phyloP scores from a whole-genome alignment of 2,888 invertebrate species.

The Brachypalpus laphriformis region DNA sequence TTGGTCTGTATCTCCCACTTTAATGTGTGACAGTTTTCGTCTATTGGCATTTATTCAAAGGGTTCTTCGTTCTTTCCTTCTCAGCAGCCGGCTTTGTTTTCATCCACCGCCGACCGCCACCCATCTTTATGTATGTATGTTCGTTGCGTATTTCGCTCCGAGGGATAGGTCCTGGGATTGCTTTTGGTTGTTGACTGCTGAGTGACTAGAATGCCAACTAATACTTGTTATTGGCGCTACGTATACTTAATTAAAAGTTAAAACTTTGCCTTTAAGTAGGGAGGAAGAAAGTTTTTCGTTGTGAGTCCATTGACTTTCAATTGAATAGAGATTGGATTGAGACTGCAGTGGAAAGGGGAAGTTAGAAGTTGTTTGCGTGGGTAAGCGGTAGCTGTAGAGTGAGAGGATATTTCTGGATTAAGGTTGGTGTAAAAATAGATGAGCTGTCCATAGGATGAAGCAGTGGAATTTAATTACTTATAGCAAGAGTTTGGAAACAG shows the following conservation, averaged over 20 bases:
- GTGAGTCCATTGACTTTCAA: slow-evolving; percentile 59
- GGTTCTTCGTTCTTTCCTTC: slow-evolving; percentile 11
- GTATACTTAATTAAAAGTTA: slow-evolving; percentile 74
- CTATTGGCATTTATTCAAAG: slow-evolving; percentile 68
- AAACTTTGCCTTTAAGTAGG: slow-evolving; percentile 70
- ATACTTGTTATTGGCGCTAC: slow-evolving; percentile 73
- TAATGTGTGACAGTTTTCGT: slow-evolving; percentile 53
- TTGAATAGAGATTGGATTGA: slow-evolving; percentile 17
- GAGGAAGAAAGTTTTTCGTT: slow-evolving; percentile 47
- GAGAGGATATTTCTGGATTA: slow-evolving; percentile 29
- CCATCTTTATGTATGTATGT: background rate
- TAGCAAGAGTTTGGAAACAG: background rate
- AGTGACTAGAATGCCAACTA: slow-evolving; percentile 74
- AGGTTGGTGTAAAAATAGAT: background rate
- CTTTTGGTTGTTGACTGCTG: slow-evolving; percentile 65
- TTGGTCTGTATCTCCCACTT: background rate
- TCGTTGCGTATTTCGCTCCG: background rate
- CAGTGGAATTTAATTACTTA: background rate
- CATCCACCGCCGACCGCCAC: background rate
- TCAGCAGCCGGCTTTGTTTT: slow-evolving; percentile 11
- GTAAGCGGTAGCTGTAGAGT: background rate
- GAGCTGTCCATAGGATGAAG: background rate
- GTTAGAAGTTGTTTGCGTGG: background rate
- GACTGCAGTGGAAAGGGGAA: background rate
- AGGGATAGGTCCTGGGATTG: background rate